A percentile compares a stretch with the other conserved stretches of the same genome.
Conservation (phyloP, 1,140 invertebrate species). For the Atopsyche davidsoni region DNA sequence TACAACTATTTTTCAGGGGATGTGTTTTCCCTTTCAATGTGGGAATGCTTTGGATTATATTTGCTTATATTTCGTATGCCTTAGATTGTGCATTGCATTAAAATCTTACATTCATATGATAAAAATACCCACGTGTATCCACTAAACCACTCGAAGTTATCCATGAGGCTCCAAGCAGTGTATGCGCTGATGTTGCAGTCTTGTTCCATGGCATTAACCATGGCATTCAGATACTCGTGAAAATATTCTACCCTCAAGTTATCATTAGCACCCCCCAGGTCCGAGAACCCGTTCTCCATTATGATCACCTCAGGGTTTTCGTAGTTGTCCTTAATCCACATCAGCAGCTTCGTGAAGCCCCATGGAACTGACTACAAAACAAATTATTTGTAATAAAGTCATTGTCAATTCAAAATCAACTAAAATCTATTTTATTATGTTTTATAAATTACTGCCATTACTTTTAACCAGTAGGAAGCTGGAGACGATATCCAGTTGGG, state of each 20-base stretch:
- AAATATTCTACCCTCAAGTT: constrained; percentile 40
- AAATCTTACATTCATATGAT: no score
- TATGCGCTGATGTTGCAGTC: constrained; percentile 64
- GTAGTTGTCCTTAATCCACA: constrained; percentile 58
- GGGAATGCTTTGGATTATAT: no score
- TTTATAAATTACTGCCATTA: no score
- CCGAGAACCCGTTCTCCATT: constrained; percentile 60
- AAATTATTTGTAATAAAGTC: no score
- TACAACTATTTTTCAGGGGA: no score
- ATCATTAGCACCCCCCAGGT: constrained; percentile 42
- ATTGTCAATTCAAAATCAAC: no score
- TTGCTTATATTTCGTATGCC: no score
- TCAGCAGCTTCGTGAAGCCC: constrained; percentile 55
- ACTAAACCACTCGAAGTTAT: constrained; percentile 65
- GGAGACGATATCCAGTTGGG: no score
- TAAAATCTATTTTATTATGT: no score
- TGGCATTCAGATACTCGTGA: constrained; percentile 53
- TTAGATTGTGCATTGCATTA: no score
- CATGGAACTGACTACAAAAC: constrained; percentile 48
- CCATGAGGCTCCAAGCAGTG: constrained; percentile 65
- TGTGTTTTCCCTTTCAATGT: no score
- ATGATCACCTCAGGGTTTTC: constrained; percentile 55
- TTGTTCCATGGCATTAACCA: constrained; percentile 56
- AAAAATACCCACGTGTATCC: constrained; percentile 47
- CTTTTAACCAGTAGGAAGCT: no score